A percentile compares a stretch with the other conserved stretches of the same genome.
phyloP scores from a whole-genome alignment of 2,797 vertebrate species.

The Tachyglossus aculeatus region DNA sequence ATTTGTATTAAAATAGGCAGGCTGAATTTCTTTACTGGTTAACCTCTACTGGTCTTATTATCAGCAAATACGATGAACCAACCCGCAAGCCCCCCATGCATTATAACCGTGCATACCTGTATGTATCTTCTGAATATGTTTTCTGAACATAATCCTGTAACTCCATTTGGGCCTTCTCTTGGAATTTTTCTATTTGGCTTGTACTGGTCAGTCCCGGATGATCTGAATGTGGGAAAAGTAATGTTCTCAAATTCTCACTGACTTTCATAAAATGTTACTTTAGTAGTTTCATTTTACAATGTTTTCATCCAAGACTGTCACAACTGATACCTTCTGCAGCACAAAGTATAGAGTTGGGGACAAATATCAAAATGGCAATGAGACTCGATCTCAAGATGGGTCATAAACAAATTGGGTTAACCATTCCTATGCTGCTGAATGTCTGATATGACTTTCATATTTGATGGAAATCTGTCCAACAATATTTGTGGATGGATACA shows the following conservation, averaged over 20 bases:
- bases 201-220: constrained; percentile 92
- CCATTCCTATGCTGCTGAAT: not conserved
- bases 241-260: constrained; percentile 43
- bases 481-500: constrained; percentile 4
- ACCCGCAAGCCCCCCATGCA: not conserved
- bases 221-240: constrained; percentile 82
- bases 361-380: not conserved
- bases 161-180: constrained; percentile 99
- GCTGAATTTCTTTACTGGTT: not conserved
- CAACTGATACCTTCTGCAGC: not conserved
- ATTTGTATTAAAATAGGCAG: not conserved
- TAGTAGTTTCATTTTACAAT: not conserved
- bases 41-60: constrained; percentile 3
- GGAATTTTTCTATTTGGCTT: constrained; percentile 95
- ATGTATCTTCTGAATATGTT: constrained; percentile 94
- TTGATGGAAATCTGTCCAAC: too few species aligned
- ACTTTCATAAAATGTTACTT: constrained; percentile 27
- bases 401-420: not conserved
- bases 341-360: not conserved
- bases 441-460: not conserved
- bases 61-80: not conserved
- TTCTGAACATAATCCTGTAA: constrained; percentile 98
- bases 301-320: not conserved
- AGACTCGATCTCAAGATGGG: not conserved
- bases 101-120: constrained; percentile 81